Conservation (phyloP, 2,113 vertebrate species). For the Morphnarchus princeps region DNA sequence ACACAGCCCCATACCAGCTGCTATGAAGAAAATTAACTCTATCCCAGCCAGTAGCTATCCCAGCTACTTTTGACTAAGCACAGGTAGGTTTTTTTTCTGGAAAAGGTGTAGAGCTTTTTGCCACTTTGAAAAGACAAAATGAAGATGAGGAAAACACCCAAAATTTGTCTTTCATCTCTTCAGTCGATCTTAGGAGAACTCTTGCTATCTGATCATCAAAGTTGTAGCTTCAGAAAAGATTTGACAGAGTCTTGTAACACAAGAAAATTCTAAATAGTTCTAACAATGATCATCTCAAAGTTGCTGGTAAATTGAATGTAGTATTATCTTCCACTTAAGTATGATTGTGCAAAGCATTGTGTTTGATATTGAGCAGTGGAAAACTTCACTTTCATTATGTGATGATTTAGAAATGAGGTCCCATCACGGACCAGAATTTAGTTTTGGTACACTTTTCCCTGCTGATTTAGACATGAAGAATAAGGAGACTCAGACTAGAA, state of each 20-base stretch:
- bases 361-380: not conserved
- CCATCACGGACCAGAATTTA: not conserved
- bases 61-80: not conserved
- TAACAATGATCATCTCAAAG: not conserved
- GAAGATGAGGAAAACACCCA: not conserved
- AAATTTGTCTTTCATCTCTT: conserved; percentile 27
- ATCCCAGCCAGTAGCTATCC: no score
- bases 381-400: not conserved
- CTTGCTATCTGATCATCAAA: conserved; percentile 22
- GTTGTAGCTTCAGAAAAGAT: not conserved
- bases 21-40: no score
- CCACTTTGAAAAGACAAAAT: not conserved
- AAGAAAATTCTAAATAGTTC: conserved; percentile 15
- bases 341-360: not conserved
- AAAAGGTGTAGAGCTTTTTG: not conserved
- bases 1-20: fast-evolving
- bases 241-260: not conserved
- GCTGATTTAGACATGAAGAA: not conserved
- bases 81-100: not conserved
- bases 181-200: not conserved
- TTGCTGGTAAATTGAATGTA: not conserved
- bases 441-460: not conserved
- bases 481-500: not conserved
- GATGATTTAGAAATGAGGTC: not conserved
- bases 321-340: not conserved